These are phyloP conservation scores for Procambarus clarkii DNA, from an alignment of 1,140 invertebrate species.

Conservation along the genomic window DNA sequence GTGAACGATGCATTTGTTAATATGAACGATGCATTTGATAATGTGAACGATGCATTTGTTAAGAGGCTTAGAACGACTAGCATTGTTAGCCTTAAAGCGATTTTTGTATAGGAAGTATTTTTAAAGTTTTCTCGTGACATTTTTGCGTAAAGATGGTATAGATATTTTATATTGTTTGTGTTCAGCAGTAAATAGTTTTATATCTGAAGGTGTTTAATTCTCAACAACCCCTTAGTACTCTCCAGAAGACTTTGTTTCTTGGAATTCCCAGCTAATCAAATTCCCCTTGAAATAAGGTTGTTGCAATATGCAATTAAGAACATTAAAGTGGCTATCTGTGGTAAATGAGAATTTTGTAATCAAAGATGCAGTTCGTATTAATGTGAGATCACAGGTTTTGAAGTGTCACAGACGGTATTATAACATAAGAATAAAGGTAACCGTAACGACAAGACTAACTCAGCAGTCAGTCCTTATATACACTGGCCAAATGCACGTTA, in stretches of 20 bases:
- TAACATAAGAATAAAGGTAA: too few species aligned
- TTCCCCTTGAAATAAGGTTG: not conserved
- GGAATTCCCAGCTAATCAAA: not conserved
- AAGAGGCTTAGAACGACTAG: not conserved
- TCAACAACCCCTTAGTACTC: not conserved
- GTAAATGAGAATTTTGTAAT: not conserved
- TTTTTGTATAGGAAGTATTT: not conserved
- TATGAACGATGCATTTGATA: too few species aligned
- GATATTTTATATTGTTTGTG: conserved; percentile 6
- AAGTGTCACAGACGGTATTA: too few species aligned
- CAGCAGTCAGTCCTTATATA: too few species aligned
- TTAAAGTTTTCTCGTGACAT: not conserved
- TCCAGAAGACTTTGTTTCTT: not conserved
- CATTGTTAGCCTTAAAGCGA: not conserved
- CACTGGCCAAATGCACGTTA: too few species aligned
- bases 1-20: too few species aligned
- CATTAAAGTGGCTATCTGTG: not conserved
- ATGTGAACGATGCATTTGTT: not conserved
- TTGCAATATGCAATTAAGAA: not conserved
- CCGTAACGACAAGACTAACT: too few species aligned
- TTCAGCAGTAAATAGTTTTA: conserved; percentile 3
- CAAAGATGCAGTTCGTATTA: not conserved
- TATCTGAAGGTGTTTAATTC: not conserved
- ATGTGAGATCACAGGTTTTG: too few species aligned
- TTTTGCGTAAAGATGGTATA: not conserved